Conservation (phyloP, 2,113 vertebrate species). For the Pelobates fuscus region DNA sequence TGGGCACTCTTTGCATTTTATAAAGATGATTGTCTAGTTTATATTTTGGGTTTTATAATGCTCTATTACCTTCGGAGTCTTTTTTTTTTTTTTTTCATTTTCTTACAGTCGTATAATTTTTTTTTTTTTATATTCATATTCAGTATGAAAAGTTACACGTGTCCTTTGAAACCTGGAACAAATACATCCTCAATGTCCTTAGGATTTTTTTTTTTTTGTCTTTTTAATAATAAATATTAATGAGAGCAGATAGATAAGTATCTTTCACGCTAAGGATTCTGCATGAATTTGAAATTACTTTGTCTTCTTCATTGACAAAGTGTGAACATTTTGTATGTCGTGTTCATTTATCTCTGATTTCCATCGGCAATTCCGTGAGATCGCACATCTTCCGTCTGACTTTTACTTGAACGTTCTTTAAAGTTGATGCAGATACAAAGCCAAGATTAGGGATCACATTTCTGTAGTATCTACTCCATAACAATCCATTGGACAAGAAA, state of each 20-base stretch:
- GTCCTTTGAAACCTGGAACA: neutral
- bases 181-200: neutral
- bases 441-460: conserved; percentile 54
- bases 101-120: too few relatives aligned
- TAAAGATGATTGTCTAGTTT: too few relatives aligned
- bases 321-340: conserved; percentile 29
- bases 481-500: conserved; percentile 53
- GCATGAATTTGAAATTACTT: conserved; percentile 19
- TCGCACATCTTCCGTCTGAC: conserved; percentile 46
- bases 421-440: conserved; percentile 48
- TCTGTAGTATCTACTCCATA: conserved; percentile 45
- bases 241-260: conserved; percentile 16
- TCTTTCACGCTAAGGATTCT: conserved; percentile 25
- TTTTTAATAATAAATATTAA: conserved; percentile 32
- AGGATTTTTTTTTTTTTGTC: conserved; percentile 46
- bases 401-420: conserved; percentile 58
- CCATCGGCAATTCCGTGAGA: conserved; percentile 22
- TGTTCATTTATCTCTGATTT: conserved; percentile 46
- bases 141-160: neutral
- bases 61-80: too few relatives aligned
- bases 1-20: too few relatives aligned
- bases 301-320: conserved; percentile 13
- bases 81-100: too few relatives aligned
- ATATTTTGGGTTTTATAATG: too few relatives aligned
- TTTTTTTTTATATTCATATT: too few relatives aligned